Percentiles rank a stretch among this genome's conserved stretches.
Evolutionary conservation across 1,140 invertebrate genomes (phyloP).

Genomic region (Mizuhopecten yessoensis): DNA sequence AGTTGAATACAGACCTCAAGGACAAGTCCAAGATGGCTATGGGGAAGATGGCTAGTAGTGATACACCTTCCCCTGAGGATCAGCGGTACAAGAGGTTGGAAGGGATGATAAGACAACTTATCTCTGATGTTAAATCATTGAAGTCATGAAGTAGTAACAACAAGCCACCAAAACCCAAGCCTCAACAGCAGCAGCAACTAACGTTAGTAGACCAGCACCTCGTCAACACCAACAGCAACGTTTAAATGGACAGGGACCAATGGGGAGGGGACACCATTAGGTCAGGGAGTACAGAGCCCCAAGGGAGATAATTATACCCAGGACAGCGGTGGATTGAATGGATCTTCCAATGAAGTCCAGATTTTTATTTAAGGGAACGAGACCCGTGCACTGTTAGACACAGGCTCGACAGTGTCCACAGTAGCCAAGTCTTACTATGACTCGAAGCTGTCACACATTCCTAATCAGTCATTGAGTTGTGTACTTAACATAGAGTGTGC

Average conservation of each 20-base stretch:
- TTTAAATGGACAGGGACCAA: background rate
- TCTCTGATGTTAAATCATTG: background rate
- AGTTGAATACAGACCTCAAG: background rate
- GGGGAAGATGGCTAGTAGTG: background rate
- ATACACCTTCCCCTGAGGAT: background rate
- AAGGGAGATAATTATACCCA: background rate
- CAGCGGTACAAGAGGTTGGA: background rate
- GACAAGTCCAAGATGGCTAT: background rate
- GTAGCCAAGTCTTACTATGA: background rate
- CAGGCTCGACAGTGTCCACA: constrained; percentile 41
- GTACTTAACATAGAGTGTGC: constrained; percentile 53
- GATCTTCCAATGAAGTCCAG: constrained; percentile 42
- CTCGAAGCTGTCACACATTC: background rate
- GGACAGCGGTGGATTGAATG: background rate
- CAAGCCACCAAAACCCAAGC: background rate
- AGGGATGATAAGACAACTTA: background rate
- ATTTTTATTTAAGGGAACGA: background rate
- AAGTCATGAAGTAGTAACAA: background rate
- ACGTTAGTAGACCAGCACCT: background rate
- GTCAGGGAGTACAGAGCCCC: background rate
- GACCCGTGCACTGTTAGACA: background rate
- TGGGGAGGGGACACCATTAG: background rate
- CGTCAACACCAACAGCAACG: background rate
- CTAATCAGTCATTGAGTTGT: background rate
- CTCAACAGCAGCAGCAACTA: background rate